Evolutionary conservation across 2,888 invertebrate species (phyloP), one percentile per base, ranked within the genome.

Genomic region (Nymphalis c-album): DNA sequence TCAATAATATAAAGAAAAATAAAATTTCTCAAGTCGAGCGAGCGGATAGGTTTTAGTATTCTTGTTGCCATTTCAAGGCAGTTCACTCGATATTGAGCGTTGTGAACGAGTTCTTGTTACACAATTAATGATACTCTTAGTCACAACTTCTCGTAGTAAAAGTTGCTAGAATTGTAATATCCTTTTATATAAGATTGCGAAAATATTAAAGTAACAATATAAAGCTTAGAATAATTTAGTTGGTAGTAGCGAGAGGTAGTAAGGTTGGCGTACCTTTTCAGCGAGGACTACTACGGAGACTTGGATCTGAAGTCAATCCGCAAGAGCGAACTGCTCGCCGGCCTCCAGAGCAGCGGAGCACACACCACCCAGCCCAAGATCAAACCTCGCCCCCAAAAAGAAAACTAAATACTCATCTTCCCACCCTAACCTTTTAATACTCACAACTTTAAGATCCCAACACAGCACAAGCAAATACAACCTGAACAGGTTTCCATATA

Each of bases 201-300:
- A 67, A 71, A 62, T 57, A 64, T 67, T 63, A 66, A 57, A 40
- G 40, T 40, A 53, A 60, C 8, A 40, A 40, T 40, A 40, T 40
- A 40, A 66, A 59, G 57, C 58, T 8, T 51, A 61, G 58, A 72
- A 53, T 60, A 51, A 45, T 55, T 46, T 78, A 78, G 80, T 63
- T 46, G 76, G 79, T 80, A 81, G 85, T 82, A 79, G 83, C 80
- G 85, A 85, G 84, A 85, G 87, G 88, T 84, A 86, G 90, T 91
- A 91, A 91, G 90, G 86, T 88, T 76, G 84, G 85, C 88, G 85
- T 91, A 84, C 87, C 85, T 90, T 91, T 95, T 94, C 96, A 97
- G 98, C 94, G 97, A 98, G 95, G 97, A 98, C 95, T 98, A 98
- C 95, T 98, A 98, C 86, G 98, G 98, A 78, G 97, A 97, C 92